A percentile compares a stretch with the other conserved stretches of the same genome.
Conservation (phyloP, 2,113 vertebrate genomes). For the Cranoglanis bouderius region DNA sequence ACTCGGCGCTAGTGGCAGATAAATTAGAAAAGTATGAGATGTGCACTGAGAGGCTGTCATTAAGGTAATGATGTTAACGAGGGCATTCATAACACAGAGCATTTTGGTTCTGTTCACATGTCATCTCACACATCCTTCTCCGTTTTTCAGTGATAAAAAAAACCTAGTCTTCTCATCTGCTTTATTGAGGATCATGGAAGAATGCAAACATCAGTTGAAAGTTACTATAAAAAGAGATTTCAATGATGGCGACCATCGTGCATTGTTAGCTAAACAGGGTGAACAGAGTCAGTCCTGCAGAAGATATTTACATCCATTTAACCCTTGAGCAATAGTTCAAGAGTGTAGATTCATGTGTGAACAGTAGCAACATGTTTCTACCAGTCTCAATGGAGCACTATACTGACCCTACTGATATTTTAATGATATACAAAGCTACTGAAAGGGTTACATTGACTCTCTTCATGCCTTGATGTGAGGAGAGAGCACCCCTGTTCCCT, state of each 20-base stretch:
- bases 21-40: constrained; percentile 64
- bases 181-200: constrained; percentile 47
- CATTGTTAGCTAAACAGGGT: too few species aligned
- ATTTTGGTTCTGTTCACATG: constrained; percentile 30
- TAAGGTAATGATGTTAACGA: constrained; percentile 62
- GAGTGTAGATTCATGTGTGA: background rate
- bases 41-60: constrained; percentile 49
- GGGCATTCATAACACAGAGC: constrained; percentile 44
- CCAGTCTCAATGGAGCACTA: background rate
- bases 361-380: background rate
- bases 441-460: background rate
- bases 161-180: constrained; percentile 44
- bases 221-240: constrained; percentile 15
- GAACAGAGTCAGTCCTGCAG: background rate
- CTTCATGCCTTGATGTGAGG: background rate
- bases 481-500: background rate
- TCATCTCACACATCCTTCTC: background rate
- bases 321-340: background rate
- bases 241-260: constrained; percentile 44
- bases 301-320: background rate
- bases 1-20: constrained; percentile 59
- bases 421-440: background rate
- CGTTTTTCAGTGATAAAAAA: constrained; percentile 10
- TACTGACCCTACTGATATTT: background rate
- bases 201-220: constrained; percentile 50